phyloP scores from a whole-genome alignment of 1,140 invertebrate species.

The Cardiocondyla obscurior region DNA sequence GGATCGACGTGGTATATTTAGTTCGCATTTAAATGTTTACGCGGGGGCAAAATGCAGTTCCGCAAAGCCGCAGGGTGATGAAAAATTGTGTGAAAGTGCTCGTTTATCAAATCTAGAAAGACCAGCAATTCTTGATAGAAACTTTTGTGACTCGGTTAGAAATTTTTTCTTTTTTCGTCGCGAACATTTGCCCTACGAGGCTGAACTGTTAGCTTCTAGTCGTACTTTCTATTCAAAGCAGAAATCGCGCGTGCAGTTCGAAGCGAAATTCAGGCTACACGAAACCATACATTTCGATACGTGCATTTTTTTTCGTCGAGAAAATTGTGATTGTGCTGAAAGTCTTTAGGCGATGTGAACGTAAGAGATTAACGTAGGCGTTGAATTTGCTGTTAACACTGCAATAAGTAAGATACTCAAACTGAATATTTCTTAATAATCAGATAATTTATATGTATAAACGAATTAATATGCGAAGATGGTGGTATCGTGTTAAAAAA shows the following conservation, averaged over 20 bases:
- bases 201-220: not conserved
- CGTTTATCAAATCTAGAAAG: not conserved
- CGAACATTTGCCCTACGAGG: conserved; percentile 13
- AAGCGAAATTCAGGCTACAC: conserved; percentile 15
- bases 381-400: not conserved
- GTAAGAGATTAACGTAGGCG: not conserved
- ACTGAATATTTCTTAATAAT: not conserved
- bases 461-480: not conserved
- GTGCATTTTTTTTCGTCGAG: not conserved
- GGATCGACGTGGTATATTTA: not conserved
- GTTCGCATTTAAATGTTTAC: not conserved
- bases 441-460: not conserved
- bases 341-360: not conserved
- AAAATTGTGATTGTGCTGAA: not conserved
- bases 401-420: not conserved
- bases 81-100: conserved; percentile 17
- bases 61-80: not conserved
- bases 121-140: not conserved
- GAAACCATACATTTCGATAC: not conserved
- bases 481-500: not conserved
- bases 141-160: no score
- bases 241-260: conserved; percentile 25
- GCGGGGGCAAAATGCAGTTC: not conserved
- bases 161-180: not conserved
- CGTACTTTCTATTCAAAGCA: conserved; percentile 34